Base-by-base conservation (phyloP, 2,113 vertebrate genomes). In the Ophthalmolycus amberensis region DNA sequence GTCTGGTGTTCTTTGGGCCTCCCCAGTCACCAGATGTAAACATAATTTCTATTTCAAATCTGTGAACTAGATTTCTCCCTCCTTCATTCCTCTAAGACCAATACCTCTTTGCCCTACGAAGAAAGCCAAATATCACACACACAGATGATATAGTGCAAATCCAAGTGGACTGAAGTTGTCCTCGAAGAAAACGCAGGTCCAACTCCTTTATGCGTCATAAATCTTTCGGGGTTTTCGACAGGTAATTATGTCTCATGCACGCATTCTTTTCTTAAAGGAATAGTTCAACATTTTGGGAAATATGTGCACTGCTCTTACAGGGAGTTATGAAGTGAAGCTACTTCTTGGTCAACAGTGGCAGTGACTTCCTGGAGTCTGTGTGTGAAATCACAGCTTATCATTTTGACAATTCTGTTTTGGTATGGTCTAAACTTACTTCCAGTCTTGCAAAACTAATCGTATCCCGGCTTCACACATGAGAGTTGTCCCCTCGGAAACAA, bases 31-130 rank as follows among this genome's bases (percentile, higher is more conserved):
- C 54, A 62, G 37, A 72, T 66, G n/a, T 72, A 52, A 54, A 73
- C 62, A 62, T 18, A 18, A 42, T 68, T 72, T 60, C 27, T 52
- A 15, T 59, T 83, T 68, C 8, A 66, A 77, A 66, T 7, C 12
- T 3, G 29, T 29, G 22, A 67, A 60, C 32, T 60, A 50, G 12
- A 62, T 52, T 29, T 29, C 15, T 48, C 48, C 42, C n/a, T 37
- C 40, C 29, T 37, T 58, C 37, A 46, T 58, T 9, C 11, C 71
- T 74, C 15, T 40, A 50, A 48, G 8, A 46, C 40, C 2, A 11
- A n/a, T 2, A 5, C 8, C 3, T 48, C 14, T 69, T 37, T 25
- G 11, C 16, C 58, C 44, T 40, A 2, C 54, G 34, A 63, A 64
- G 46, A 48, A 16, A 32, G 29, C 38, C 70, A 12, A 52, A 40